Evolutionary conservation across 2,113 vertebrate genomes (phyloP), one percentile per base, ranked within the genome.

Genomic region (Perca flavescens): DNA sequence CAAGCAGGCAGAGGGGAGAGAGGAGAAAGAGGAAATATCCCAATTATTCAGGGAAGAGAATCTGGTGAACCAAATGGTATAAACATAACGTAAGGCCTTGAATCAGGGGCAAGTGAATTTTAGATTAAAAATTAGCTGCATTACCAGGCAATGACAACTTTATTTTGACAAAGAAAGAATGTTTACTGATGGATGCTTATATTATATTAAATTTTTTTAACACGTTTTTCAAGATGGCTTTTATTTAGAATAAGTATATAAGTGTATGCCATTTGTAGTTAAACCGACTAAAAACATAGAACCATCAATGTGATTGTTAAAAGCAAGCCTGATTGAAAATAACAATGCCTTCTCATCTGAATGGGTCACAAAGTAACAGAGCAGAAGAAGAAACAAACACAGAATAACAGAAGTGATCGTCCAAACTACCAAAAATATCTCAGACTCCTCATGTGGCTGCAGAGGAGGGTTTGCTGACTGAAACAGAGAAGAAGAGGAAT

Each of bases 381-480:
- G 50, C 63, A 68, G 57, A 68, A 31, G 54, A 36, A 43, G 34
- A 16, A 73, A 36, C 28, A 73, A 71, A 77, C 28, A 72, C 46
- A 77, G 68, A 78, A 22, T 13, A 87, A 88, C 62, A 79, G 74
- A 82, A 85, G 79, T 62, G 91, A 82, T 70, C 56, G 34, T 84
- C 80, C 84, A 86, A 88, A 87, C 87, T 84, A 90, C 86, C 89
- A 88, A 91, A 85, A 74, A 89, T 82, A 86, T 89, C 28, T 88
- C 81, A 83, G 87, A 85, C 85, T 86, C 85, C 84, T 87, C 77
- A 84, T 84, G 87, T 62, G 83, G 89, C 84, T 87, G 89, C 86
- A 76, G 86, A 71, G 86, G 78, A 87, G 84, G 31, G 57, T 89
- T 63, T 86, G 62, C 56, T 40, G 86, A 93, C 86, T 89, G 82